Conservation (phyloP, 2,113 vertebrate genomes). For the Hydrolagus affinis region DNA sequence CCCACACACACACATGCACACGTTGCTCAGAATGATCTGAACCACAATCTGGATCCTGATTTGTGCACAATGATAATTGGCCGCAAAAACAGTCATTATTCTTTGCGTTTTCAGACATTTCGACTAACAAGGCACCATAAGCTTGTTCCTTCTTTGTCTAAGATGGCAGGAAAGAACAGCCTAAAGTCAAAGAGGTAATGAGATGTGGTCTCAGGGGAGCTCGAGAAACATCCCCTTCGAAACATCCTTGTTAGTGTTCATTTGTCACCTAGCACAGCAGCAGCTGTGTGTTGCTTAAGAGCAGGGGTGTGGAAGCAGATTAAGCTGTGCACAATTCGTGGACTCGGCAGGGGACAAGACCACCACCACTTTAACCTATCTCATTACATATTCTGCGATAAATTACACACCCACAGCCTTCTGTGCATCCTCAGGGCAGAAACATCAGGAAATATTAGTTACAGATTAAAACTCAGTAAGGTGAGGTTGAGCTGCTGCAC, state of each 20-base stretch:
- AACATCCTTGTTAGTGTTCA: background rate
- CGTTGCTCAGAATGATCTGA: too few species aligned
- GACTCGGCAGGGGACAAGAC: background rate
- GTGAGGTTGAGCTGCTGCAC: background rate
- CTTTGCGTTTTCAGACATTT: too few species aligned
- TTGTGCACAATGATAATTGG: too few species aligned
- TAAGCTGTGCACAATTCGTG: constrained; percentile 5
- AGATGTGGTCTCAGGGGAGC: background rate
- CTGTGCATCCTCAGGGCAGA: background rate
- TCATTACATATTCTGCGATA: constrained; percentile 12
- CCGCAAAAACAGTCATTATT: too few species aligned
- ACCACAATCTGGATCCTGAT: too few species aligned
- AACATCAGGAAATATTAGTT: constrained; percentile 23
- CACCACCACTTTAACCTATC: constrained; percentile 11
- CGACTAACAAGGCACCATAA: too few species aligned
- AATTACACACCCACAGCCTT: constrained; percentile 16
- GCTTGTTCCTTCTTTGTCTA: background rate
- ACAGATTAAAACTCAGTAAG: constrained; percentile 18
- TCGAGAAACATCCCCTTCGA: background rate
- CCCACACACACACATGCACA: too few species aligned
- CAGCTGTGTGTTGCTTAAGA: background rate
- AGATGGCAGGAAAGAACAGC: background rate
- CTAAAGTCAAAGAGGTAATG: background rate
- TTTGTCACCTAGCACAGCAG: background rate
- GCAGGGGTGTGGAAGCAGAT: background rate